phyloP scores from a whole-genome alignment of 2,797 vertebrate species.

The Liparis tanakae region DNA sequence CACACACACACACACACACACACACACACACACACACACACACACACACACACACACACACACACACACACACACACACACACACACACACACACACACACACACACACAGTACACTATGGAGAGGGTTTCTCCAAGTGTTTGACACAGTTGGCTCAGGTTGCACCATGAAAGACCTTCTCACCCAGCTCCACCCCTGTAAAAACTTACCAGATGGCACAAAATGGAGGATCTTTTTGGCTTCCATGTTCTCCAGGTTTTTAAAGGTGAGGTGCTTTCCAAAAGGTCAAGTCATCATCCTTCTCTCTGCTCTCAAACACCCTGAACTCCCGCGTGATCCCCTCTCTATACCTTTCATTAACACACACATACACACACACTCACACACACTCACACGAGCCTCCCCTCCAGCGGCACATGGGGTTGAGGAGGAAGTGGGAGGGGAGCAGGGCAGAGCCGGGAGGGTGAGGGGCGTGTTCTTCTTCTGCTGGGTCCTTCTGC shows the following conservation, averaged over 20 bases:
- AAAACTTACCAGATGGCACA: slow-evolving; percentile 81
- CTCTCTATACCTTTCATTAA: slow-evolving; percentile 21
- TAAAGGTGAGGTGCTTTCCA: slow-evolving; percentile 51
- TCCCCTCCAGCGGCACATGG: slow-evolving; percentile 61
- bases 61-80: slow-evolving; percentile 5
- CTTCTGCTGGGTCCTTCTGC: slow-evolving; percentile 66
- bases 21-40: too few relatives aligned
- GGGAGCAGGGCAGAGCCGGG: slow-evolving; percentile 10
- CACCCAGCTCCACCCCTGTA: slow-evolving; percentile 39
- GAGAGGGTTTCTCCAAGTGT: slow-evolving; percentile 39
- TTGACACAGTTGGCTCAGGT: slow-evolving; percentile 60
- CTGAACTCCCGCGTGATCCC: slow-evolving; percentile 24
- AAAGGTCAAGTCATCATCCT: slow-evolving; percentile 79
- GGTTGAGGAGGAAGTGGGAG: slow-evolving; percentile 51
- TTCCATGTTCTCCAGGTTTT: slow-evolving; percentile 73
- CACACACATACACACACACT: slow-evolving; percentile 32
- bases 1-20: slow-evolving; percentile 10
- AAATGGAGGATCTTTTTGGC: slow-evolving; percentile 75
- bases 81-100: not conserved
- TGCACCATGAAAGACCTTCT: slow-evolving; percentile 51
- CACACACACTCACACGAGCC: slow-evolving; percentile 26
- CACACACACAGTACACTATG: slow-evolving; percentile 12
- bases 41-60: slow-evolving; percentile 2
- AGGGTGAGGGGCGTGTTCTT: slow-evolving; percentile 26
- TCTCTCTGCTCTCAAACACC: slow-evolving; percentile 54